Percentiles rank a stretch among this genome's conserved stretches.
These are phyloP conservation scores for Sardinella longiceps DNA, from an alignment of 2,797 vertebrate genomes.

Conservation along the genomic window DNA sequence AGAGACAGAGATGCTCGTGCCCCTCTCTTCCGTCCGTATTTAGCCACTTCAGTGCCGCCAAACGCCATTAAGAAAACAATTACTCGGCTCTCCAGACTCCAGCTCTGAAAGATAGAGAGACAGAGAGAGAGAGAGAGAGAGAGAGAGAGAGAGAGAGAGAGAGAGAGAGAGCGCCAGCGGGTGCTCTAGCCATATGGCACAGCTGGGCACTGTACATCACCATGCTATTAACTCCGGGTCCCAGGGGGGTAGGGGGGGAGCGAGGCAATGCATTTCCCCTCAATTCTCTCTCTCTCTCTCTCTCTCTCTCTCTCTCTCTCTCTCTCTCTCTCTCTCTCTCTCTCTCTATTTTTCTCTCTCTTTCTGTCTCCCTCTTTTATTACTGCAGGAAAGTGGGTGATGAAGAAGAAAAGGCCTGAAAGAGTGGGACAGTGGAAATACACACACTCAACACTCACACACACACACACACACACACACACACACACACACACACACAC, in stretches of 20 bases:
- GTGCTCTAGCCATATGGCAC: constrained; percentile 50
- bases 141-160: background rate
- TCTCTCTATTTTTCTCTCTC: background rate
- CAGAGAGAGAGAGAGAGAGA: background rate
- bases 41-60: constrained; percentile 66
- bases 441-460: background rate
- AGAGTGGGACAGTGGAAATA: background rate
- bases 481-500: background rate
- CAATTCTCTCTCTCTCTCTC: constrained; percentile 35
- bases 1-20: background rate
- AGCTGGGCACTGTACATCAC: constrained; percentile 47
- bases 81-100: constrained; percentile 60
- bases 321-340: background rate
- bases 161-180: constrained; percentile 49
- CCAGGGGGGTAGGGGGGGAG: constrained; percentile 25
- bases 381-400: background rate
- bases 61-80: constrained; percentile 69
- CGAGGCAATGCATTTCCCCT: constrained; percentile 35
- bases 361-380: background rate
- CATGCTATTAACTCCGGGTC: constrained; percentile 40
- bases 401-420: background rate
- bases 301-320: background rate
- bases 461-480: background rate
- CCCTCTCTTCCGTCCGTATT: constrained; percentile 44
- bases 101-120: constrained; percentile 44